Base-by-base conservation (phyloP, 2,113 vertebrate genomes). In the Lamprologus callipterus region DNA sequence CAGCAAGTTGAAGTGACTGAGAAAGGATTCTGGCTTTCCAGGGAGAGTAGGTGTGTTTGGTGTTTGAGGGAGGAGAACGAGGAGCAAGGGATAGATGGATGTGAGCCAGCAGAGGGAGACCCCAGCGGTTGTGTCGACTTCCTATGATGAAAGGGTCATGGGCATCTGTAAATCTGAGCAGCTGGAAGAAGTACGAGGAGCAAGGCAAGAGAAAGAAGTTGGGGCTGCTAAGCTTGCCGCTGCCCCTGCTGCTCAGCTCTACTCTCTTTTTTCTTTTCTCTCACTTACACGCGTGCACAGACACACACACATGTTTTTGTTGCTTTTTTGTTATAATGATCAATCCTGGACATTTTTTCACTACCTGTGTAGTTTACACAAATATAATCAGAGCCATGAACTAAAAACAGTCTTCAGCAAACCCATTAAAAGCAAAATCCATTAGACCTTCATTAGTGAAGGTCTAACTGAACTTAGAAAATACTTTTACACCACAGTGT, bases 151-250 rank as follows among this genome's bases (percentile, higher is more conserved):
- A 96, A 97, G 95, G 96, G 92, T 96, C 94, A 95, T 85, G 94
- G 95, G 95, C 95, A 96, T 95, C 95, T 96, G 96, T 97, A 97
- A 97, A 96, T 96, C 95, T 96, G 88, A 91, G 92, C 93, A 95
- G 91, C 89, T 93, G 91, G 90, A 83, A 93, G 86, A 88, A 87
- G 63, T 85, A 83, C 23, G 21, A 81, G 51, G 6, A 7, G 28
- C 45, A 35, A 63, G 53, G 65, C 54, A 73, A 81, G 26, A 79
- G 82, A 63, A 87, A 84, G 63, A 84, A 79, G 78, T 92, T 91
- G 47, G 87, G 86, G 85, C 85, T 88, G 54, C 65, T 82, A 53
- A 60, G 82, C 65, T 80, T 70, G 79, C 45, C 81, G 83, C 91
- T 82, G 89, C 84, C 85, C 85, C 86, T 65, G 53, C 86, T 85